Evolutionary conservation across 2,113 vertebrate species (phyloP).

Genomic region (Empidonax traillii): DNA sequence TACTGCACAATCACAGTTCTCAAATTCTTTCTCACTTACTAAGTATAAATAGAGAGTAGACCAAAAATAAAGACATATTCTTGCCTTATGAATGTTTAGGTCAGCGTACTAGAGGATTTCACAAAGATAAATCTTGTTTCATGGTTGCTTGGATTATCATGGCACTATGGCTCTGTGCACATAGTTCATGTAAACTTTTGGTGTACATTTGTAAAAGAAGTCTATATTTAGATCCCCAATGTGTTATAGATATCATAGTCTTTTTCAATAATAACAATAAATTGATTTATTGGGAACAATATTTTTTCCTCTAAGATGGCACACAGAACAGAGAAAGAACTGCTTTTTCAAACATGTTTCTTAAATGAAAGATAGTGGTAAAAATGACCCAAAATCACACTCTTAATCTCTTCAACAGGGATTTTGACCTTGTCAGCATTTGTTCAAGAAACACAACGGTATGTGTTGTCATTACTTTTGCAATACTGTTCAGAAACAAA

Average conservation of each 20-base stretch:
- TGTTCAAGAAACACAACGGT: background rate
- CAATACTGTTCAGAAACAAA: background rate
- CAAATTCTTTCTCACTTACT: background rate
- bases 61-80: background rate
- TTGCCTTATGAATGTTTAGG: background rate
- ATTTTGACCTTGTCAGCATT: background rate
- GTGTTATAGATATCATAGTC: background rate
- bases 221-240: background rate
- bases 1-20: background rate
- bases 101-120: background rate
- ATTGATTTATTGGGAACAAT: background rate
- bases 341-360: background rate
- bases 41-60: background rate
- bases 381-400: background rate
- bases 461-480: background rate
- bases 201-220: background rate
- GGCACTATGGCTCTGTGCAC: background rate
- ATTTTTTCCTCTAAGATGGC: background rate
- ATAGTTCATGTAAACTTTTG: background rate
- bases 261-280: background rate
- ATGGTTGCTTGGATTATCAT: background rate
- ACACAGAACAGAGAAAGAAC: background rate
- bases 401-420: background rate
- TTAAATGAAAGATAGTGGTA: background rate
- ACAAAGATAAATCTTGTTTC: constrained; percentile 3